Base-by-base conservation (phyloP, 2,797 vertebrate genomes). In the Tapirus indicus region DNA sequence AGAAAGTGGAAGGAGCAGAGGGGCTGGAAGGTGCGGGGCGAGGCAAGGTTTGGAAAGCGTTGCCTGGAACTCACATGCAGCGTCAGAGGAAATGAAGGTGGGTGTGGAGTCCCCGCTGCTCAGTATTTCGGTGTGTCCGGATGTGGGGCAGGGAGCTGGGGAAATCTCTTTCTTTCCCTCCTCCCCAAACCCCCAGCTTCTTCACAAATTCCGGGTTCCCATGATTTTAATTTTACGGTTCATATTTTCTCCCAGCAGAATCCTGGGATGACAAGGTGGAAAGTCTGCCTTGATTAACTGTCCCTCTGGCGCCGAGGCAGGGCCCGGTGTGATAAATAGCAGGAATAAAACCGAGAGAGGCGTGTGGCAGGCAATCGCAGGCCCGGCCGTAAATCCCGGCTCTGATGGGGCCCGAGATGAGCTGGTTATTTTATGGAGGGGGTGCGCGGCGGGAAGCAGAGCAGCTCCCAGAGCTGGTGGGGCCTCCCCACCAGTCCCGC, bases 351-450 rank as follows among this genome's bases (percentile, higher is more conserved):
- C 86, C 13, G 27, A 54, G 79, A 97, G 97, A 92, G 96, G 85
- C 91, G 54, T 13, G 93, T 75, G 92, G 96, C 88, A 79, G 95
- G 97, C 97, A 54, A 77, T 62, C 49, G 54, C 96, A 64, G 95
- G 92, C 94, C 83, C 0, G 1, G 95, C 94, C 3, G 95, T 98
- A 98, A 97, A 98, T 98, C 96, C 94, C 13, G 0, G 96, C 64
- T 84, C 94, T 96, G 98, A 96, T 77, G 97, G 97, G 96, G 91
- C 97, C 91, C 35, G 80, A 91, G 96, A 96, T 94, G 98, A 97
- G 96, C 93, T 85, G 96, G 87, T 89, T 96, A 54, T 91, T 97
- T 97, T 86, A 44, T 1, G 13, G 64, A 64, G 62, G 64, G 95
- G 79, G 58, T 0, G 13, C 25, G 58, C 13, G 38, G 95, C 77